Evolutionary conservation across 2,888 invertebrate species (phyloP).

Genomic region (Apomyelois bistriatella): DNA sequence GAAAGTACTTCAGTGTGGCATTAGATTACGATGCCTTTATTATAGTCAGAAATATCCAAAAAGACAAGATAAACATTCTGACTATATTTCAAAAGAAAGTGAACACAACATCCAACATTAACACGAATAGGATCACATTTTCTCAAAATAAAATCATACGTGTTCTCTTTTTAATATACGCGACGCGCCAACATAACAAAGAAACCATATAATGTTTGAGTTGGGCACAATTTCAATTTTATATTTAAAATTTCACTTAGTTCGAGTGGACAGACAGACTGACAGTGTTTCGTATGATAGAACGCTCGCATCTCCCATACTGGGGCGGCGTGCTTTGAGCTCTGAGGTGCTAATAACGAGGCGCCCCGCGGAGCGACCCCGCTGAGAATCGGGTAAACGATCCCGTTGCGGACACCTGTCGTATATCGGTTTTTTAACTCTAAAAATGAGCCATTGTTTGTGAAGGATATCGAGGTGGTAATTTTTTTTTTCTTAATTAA

Average conservation of each 20-base stretch:
- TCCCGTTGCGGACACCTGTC: slow-evolving; percentile 28
- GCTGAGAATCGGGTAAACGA: slow-evolving; percentile 49
- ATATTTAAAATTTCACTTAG: slow-evolving; percentile 51
- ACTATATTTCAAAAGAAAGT: not conserved
- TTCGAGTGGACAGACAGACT: slow-evolving; percentile 39
- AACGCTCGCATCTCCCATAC: not conserved
- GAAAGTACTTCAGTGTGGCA: too few species aligned
- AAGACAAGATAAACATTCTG: too few species aligned
- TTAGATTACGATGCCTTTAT: too few species aligned
- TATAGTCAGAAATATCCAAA: too few species aligned
- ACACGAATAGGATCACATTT: too few species aligned
- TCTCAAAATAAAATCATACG: too few species aligned
- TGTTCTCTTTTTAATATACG: too few species aligned
- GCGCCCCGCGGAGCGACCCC: slow-evolving; percentile 66
- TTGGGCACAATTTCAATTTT: not conserved
- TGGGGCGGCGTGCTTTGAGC: slow-evolving; percentile 57
- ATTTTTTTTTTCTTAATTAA: not conserved
- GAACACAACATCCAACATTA: too few species aligned
- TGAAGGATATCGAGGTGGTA: slow-evolving; percentile 14
- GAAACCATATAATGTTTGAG: too few species aligned
- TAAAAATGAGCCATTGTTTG: slow-evolving; percentile 16
- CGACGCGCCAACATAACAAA: too few species aligned
- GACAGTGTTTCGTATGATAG: slow-evolving; percentile 35
- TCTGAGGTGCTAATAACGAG: slow-evolving; percentile 76
- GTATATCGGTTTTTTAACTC: slow-evolving; percentile 15